phyloP scores from a whole-genome alignment of 2,888 invertebrate species.

The Protonemura montana region DNA sequence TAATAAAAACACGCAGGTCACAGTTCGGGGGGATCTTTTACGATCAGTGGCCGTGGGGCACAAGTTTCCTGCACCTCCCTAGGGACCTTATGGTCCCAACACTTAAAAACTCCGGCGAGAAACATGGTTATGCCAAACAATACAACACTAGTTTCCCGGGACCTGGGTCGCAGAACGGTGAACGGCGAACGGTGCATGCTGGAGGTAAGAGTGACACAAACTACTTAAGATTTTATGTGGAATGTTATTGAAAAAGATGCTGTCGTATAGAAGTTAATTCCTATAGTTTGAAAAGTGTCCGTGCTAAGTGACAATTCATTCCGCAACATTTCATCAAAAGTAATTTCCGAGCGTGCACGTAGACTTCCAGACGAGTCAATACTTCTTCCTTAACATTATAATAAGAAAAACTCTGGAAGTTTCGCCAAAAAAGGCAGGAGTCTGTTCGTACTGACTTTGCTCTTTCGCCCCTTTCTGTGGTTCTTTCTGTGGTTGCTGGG shows the following conservation, averaged over 20 bases:
- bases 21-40: constrained; percentile 42
- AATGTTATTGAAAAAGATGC: background rate
- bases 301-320: background rate
- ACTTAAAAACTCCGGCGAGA: constrained; percentile 34
- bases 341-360: background rate
- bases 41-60: constrained; percentile 39
- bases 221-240: background rate
- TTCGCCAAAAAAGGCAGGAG: background rate
- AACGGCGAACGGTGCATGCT: no score
- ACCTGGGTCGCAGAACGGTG: background rate
- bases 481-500: background rate
- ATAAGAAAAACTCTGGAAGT: background rate
- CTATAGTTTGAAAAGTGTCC: background rate
- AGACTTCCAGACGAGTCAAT: background rate
- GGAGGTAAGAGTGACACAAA: background rate
- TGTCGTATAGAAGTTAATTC: background rate
- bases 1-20: constrained; percentile 40
- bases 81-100: constrained; percentile 14
- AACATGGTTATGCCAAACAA: constrained; percentile 25
- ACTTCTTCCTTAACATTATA: background rate
- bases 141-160: background rate
- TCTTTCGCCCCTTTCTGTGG: background rate
- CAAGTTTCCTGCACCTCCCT: constrained; percentile 32
- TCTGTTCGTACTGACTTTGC: no score
- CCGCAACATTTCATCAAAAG: constrained; percentile 12